A percentile compares a stretch with the other conserved stretches of the same genome.
phyloP scores from a whole-genome alignment of 2,888 invertebrate species.

The Napeogenes sylphis region DNA sequence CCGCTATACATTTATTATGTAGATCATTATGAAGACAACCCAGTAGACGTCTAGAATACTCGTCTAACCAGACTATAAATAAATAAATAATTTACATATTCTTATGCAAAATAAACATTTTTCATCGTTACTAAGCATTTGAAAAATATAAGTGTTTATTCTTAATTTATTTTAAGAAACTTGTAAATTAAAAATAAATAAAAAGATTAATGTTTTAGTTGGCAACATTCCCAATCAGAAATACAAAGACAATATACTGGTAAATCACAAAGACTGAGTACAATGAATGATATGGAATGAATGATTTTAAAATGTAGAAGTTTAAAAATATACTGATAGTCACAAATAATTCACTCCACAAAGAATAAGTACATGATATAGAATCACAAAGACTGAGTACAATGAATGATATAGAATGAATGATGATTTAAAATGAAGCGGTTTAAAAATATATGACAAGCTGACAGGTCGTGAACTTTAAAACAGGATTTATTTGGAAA shows the following conservation, averaged over 20 bases:
- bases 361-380: neutral
- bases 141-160: no score
- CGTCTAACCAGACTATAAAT: no score
- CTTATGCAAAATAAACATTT: no score
- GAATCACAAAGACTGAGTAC: neutral
- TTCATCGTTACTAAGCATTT: no score
- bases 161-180: no score
- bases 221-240: neutral
- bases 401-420: neutral
- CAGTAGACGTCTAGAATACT: no score
- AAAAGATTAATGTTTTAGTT: neutral
- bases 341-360: neutral
- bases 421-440: constrained; percentile 1
- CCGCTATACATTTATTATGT: constrained; percentile 20
- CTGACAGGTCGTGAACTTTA: constrained; percentile 23
- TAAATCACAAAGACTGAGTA: neutral
- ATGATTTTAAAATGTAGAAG: neutral
- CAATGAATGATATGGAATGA: neutral
- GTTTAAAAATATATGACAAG: constrained; percentile 4
- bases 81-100: neutral
- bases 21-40: constrained; percentile 7
- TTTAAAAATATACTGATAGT: constrained; percentile 3
- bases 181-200: no score
- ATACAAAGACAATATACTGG: constrained; percentile 1
- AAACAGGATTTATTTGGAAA: constrained; percentile 34